Conservation (phyloP, 1,140 invertebrate species). For the Phymastichus coffea region DNA sequence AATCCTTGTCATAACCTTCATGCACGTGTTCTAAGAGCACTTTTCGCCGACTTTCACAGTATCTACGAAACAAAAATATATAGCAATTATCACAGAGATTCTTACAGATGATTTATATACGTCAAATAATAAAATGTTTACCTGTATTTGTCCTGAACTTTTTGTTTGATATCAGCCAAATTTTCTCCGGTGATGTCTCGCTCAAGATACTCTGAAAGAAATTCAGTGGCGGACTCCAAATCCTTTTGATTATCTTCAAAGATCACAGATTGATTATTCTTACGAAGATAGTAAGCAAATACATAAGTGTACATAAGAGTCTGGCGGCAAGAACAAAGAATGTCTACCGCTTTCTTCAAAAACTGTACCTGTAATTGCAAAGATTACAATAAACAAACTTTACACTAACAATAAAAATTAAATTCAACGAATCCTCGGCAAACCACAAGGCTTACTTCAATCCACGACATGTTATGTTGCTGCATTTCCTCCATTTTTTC, state of each 20-base stretch:
- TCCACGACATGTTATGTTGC: slow-evolving; percentile 99
- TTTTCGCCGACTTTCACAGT: slow-evolving; percentile 94
- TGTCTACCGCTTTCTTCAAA: slow-evolving; percentile 95
- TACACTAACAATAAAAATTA: neutral
- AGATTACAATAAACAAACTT: slow-evolving; percentile 14
- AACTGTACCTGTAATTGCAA: slow-evolving; percentile 89
- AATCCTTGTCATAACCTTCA: slow-evolving; percentile 97
- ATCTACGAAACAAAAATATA: slow-evolving; percentile 66
- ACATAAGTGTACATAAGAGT: slow-evolving; percentile 99
- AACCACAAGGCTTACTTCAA: no score
- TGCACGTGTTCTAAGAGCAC: slow-evolving; percentile 95
- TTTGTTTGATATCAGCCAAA: slow-evolving; percentile 96
- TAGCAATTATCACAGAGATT: slow-evolving; percentile 2
- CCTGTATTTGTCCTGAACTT: slow-evolving; percentile 99
- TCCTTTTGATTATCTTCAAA: slow-evolving; percentile 99
- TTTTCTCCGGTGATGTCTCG: slow-evolving; percentile 97
- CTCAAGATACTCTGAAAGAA: slow-evolving; percentile 95
- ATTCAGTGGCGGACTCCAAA: slow-evolving; percentile 95
- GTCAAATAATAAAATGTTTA: slow-evolving; percentile 47
- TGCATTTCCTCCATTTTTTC: slow-evolving; percentile 99
- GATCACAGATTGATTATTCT: slow-evolving; percentile 98
- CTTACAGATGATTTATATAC: neutral
- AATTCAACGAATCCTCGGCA: no score
- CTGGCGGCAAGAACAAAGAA: slow-evolving; percentile 94
- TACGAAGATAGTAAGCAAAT: slow-evolving; percentile 96